A percentile compares a stretch with the other conserved stretches of the same genome.
phyloP scores from a whole-genome alignment of 2,888 invertebrate species.

The Timandra comae region DNA sequence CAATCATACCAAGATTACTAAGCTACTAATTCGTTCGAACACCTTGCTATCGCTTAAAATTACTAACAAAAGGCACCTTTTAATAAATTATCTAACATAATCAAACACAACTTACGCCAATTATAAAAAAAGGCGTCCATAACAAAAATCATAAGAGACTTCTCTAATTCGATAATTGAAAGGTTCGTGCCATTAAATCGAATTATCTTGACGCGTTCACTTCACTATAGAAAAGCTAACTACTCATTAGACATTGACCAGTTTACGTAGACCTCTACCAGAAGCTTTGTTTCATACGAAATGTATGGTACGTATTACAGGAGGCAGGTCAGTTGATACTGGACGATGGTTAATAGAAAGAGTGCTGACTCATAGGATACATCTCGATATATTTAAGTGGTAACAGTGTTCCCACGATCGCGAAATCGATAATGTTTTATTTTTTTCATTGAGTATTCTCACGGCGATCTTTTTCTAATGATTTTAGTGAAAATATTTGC shows the following conservation, averaged over 20 bases:
- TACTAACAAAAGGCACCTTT: too few relatives aligned
- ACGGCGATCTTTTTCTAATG: too few relatives aligned
- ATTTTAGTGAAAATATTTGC: too few relatives aligned
- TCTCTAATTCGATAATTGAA: conserved; percentile 70
- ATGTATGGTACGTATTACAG: conserved; percentile 4
- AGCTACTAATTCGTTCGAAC: too few relatives aligned
- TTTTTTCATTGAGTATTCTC: too few relatives aligned
- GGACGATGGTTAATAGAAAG: conserved; percentile 35
- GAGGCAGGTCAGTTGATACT: conserved; percentile 21
- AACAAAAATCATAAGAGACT: conserved; percentile 28
- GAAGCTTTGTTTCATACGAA: background rate
- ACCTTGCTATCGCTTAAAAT: too few relatives aligned
- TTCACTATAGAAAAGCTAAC: conserved; percentile 63
- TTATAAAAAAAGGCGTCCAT: conserved; percentile 25
- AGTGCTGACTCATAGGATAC: conserved; percentile 57
- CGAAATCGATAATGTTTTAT: conserved; percentile 54
- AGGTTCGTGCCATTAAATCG: conserved; percentile 63
- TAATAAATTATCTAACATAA: too few relatives aligned
- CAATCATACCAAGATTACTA: too few relatives aligned
- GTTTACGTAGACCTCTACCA: conserved; percentile 23
- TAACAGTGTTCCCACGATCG: conserved; percentile 66
- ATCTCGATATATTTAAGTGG: conserved; percentile 50
- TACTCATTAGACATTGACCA: conserved; percentile 61
- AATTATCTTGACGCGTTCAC: conserved; percentile 74
- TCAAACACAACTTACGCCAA: conserved; percentile 9